Percentiles rank a stretch among this genome's conserved stretches.
phyloP scores from a whole-genome alignment of 2,797 vertebrate genomes.

The Mormyrops boulengeri region DNA sequence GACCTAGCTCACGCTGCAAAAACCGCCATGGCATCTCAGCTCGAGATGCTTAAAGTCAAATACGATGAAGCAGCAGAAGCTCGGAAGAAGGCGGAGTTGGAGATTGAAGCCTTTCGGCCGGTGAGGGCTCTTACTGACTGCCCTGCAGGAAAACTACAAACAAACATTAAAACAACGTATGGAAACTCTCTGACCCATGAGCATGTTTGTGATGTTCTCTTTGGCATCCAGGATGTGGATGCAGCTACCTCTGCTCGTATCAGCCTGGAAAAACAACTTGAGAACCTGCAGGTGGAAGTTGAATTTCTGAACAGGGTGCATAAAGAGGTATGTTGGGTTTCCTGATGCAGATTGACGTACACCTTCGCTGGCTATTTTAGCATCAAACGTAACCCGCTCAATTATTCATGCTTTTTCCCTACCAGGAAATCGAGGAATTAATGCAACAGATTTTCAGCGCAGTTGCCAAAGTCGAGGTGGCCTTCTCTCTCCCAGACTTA shows the following conservation, averaged over 20 bases:
- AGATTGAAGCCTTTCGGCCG: constrained; percentile 63
- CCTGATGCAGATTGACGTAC: neutral
- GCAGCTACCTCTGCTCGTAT: constrained; percentile 51
- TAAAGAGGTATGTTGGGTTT: constrained; percentile 46
- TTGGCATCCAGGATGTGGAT: constrained; percentile 50
- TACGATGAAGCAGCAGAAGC: constrained; percentile 58
- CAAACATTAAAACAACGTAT: neutral
- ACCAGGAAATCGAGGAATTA: constrained; percentile 64
- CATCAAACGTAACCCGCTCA: neutral
- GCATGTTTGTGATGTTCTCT: neutral
- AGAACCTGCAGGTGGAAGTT: constrained; percentile 61
- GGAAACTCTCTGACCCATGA: neutral
- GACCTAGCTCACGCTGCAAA: constrained; percentile 57
- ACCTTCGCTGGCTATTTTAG: neutral
- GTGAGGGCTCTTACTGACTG: constrained; percentile 43
- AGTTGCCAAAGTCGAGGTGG: constrained; percentile 52
- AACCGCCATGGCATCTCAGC: constrained; percentile 51
- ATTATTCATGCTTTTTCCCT: neutral
- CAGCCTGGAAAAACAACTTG: constrained; percentile 57
- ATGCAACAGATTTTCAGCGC: constrained; percentile 64
- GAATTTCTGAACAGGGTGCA: constrained; percentile 58
- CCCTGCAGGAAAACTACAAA: neutral
- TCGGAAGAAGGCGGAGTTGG: constrained; percentile 59
- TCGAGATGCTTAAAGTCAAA: constrained; percentile 59
- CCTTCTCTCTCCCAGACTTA: constrained; percentile 66